Evolutionary conservation across 1,140 invertebrate species (phyloP).

Genomic region (Scaptomyza hsui): DNA sequence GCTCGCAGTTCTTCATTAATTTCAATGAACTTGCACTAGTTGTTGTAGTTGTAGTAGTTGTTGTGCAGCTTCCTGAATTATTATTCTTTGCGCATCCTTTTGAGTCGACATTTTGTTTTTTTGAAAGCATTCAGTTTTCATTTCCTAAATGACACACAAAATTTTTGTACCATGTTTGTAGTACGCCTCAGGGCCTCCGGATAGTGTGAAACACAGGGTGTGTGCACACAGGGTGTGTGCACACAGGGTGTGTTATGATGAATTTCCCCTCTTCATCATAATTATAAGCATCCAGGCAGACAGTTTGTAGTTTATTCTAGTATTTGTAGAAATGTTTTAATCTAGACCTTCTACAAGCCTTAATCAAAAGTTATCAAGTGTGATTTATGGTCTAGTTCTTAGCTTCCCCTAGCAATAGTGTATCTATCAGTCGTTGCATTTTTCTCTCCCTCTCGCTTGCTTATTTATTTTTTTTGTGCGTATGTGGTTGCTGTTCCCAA

Average conservation of each 20-base stretch:
- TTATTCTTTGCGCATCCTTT: constrained; percentile 45
- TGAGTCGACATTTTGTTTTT: constrained; percentile 29
- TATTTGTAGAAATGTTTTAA: not conserved
- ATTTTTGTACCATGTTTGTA: constrained; percentile 42
- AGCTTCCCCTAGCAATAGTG: too few relatives aligned
- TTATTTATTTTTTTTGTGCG: constrained; percentile 25
- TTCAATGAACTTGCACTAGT: constrained; percentile 60
- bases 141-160: constrained; percentile 74
- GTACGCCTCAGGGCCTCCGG: constrained; percentile 21
- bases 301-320: constrained; percentile 31
- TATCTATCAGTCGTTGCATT: not conserved
- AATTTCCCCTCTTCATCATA: constrained; percentile 68
- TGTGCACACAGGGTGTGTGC: constrained; percentile 15
- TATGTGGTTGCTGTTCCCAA: constrained; percentile 29
- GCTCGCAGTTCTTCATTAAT: constrained; percentile 62
- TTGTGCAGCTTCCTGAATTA: constrained; percentile 19
- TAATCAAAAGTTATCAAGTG: too few relatives aligned
- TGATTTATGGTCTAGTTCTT: too few relatives aligned
- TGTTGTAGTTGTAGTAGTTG: not conserved
- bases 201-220: constrained; percentile 22
- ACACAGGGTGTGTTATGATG: constrained; percentile 43
- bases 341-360: too few relatives aligned
- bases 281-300: constrained; percentile 56
- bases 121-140: constrained; percentile 43
- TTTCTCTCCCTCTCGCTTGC: constrained; percentile 15